These are phyloP conservation scores for Gallinago undulata DNA, from an alignment of 2,113 vertebrate species.

Conservation along the genomic window DNA sequence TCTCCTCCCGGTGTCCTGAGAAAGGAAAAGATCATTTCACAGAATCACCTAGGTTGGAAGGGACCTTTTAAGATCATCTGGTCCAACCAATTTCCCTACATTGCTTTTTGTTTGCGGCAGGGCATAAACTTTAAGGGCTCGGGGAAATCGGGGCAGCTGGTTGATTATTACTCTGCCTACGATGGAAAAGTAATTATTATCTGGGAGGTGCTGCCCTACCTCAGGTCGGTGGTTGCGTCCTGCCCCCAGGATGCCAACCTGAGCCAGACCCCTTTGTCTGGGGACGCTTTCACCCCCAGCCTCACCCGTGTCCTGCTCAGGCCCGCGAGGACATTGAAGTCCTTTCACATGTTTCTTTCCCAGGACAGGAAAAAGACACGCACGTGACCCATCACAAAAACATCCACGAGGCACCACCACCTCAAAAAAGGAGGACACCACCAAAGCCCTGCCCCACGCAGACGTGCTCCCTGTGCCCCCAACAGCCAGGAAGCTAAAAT, in stretches of 20 bases:
- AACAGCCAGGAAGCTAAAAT: background rate
- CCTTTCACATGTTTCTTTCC: rapidly evolving
- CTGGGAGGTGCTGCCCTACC: background rate
- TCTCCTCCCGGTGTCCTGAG: background rate
- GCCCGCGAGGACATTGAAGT: background rate
- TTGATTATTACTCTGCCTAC: background rate
- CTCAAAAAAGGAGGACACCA: background rate
- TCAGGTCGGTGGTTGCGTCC: rapidly evolving
- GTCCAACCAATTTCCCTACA: no score
- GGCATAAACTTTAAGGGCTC: background rate
- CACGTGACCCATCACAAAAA: background rate
- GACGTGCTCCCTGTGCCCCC: background rate
- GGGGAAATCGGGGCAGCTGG: background rate
- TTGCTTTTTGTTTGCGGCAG: background rate
- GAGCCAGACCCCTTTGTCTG: background rate
- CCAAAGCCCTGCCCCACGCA: background rate
- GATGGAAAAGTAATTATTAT: background rate
- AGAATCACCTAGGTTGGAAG: no score
- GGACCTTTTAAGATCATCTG: no score
- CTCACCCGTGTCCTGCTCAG: background rate
- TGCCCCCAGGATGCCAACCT: background rate
- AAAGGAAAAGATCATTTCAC: background rate
- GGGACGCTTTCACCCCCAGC: background rate
- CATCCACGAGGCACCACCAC: background rate
- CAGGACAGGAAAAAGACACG: background rate